A percentile compares a stretch with the other conserved stretches of the same genome.
These are phyloP conservation scores for Penaeus indicus DNA, from an alignment of 1,140 invertebrate genomes.

Conservation along the genomic window DNA sequence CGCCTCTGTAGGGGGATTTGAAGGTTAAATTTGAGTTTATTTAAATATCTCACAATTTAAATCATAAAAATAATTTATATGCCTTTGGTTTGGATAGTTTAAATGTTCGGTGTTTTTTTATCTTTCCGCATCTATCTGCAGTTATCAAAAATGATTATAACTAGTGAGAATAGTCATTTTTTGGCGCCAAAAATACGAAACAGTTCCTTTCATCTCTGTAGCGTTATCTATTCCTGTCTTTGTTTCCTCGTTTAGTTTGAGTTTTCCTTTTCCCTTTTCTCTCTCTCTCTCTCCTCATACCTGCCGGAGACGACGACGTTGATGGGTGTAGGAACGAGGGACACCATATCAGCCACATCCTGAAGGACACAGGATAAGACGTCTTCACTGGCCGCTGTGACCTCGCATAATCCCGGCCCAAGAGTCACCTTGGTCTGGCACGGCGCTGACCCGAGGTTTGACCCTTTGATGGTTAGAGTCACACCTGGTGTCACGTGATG, in stretches of 20 bases:
- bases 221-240: no score
- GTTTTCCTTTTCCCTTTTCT: no score
- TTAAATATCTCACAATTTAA: background rate
- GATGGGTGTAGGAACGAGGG: background rate
- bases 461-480: conserved; percentile 29
- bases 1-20: background rate
- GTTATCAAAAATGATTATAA: no score
- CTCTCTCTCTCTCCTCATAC: background rate
- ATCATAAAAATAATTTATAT: no score
- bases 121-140: no score
- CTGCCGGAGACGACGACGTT: conserved; percentile 26
- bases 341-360: conserved; percentile 1
- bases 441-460: conserved; percentile 1
- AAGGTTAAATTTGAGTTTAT: background rate
- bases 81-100: no score
- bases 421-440: conserved; percentile 48
- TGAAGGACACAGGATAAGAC: conserved; percentile 24
- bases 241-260: no score
- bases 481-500: background rate
- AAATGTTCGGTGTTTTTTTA: no score
- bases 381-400: background rate
- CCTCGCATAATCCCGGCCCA: conserved; percentile 6
- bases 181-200: background rate
- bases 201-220: no score
- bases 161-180: background rate